Evolutionary conservation across 2,113 vertebrate genomes (phyloP), one percentile per base, ranked within the genome.

Genomic region (Oncorhynchus mykiss): DNA sequence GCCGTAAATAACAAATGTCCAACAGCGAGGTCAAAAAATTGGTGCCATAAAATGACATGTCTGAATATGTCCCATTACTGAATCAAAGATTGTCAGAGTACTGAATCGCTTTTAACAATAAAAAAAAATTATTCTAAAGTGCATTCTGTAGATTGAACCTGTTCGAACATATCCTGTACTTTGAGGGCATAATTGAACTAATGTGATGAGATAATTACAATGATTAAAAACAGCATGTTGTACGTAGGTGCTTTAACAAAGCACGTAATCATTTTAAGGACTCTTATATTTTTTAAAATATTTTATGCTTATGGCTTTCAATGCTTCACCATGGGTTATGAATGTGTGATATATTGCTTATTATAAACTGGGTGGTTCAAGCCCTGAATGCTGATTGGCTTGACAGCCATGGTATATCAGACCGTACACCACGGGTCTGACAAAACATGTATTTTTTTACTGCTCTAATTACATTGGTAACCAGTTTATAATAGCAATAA

Each of bases 311-410:
- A 65, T n/a, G 34, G 18, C 67, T 20, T 14, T 29, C 65, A 29
- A 29, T 20, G 18, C 25, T 18, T 64, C 57, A 24, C 22, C 16
- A 51, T 29, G 25, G 16, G 70, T n/a, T 57, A 25, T 66, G 45
- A 72, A 24, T 31, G 25, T 67, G 60, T 69, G 80, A 59, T 77
- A 27, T 24, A n/a, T 16, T 9, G 70, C 59, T 59, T 64, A 39
- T 34, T 8, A 34, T 8, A 2, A 34, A 34, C 34, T 34, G 34
- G 34, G 34, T 34, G 34, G 34, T 8, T 34, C 34, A 7, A 34
- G 34, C 34, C 34, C 34, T 34, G 34, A 34, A 34, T 34, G 34
- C 34, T 34, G 34, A 34, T 34, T 34, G 6, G 34, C 34, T 34
- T 34, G 34, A 34, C 34, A 34, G 34, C 34, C 34, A 7, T 34